These are phyloP conservation scores for Knipowitschia caucasica DNA, from an alignment of 2,797 vertebrate genomes.

Conservation along the genomic window DNA sequence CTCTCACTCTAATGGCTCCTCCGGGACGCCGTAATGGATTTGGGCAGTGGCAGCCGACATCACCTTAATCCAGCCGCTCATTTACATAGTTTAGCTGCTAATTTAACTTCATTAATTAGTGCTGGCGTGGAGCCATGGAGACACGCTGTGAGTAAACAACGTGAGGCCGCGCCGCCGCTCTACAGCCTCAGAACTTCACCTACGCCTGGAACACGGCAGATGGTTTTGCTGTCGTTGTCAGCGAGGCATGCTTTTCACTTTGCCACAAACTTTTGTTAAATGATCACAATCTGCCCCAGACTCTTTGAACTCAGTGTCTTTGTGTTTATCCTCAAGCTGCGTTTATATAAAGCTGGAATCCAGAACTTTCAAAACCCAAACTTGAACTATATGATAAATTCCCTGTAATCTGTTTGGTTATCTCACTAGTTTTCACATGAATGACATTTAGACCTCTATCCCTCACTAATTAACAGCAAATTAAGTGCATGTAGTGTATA, in stretches of 20 bases:
- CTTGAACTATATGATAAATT: no score
- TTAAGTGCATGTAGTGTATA: no score
- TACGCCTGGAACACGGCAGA: neutral
- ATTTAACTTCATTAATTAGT: slow-evolving; percentile 53
- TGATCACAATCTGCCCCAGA: slow-evolving; percentile 3
- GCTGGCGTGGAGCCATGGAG: slow-evolving; percentile 28
- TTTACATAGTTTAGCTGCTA: slow-evolving; percentile 54
- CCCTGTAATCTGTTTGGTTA: no score
- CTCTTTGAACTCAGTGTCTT: neutral
- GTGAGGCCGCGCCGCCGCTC: neutral
- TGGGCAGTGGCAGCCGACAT: slow-evolving; percentile 27
- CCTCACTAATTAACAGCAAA: no score
- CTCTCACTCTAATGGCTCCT: slow-evolving; percentile 38
- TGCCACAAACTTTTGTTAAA: neutral
- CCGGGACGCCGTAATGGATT: slow-evolving; percentile 39
- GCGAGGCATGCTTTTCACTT: neutral
- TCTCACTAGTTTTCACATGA: no score
- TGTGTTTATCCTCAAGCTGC: neutral
- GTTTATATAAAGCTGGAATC: no score
- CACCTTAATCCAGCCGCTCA: slow-evolving; percentile 44
- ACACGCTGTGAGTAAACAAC: slow-evolving; percentile 11
- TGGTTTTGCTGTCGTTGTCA: neutral
- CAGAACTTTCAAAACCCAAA: no score
- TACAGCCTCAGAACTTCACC: neutral
- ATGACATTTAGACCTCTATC: no score